These are phyloP conservation scores for Papilio protenor DNA, from an alignment of 2,888 invertebrate genomes.

Conservation along the genomic window DNA sequence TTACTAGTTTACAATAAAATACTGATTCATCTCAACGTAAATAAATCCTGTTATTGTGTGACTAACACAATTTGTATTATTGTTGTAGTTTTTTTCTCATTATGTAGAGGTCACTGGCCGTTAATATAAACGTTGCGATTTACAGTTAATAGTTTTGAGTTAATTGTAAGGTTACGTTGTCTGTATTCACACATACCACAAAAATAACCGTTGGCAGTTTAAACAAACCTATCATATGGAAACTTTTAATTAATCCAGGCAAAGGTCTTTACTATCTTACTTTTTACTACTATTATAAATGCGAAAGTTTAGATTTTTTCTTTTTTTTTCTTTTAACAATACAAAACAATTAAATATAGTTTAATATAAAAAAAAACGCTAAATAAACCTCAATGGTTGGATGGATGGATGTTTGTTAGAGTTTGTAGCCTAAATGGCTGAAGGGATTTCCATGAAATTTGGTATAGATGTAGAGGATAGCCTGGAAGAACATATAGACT, in stretches of 20 bases:
- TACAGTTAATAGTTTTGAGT: slow-evolving; percentile 19
- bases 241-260: background rate
- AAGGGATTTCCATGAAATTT: no score
- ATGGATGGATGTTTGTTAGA: no score
- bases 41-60: background rate
- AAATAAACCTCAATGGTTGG: no score
- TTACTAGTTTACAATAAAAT: background rate
- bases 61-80: background rate
- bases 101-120: slow-evolving; percentile 14
- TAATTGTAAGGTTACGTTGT: background rate
- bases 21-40: slow-evolving; percentile 2
- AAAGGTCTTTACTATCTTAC: background rate
- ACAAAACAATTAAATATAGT: no score
- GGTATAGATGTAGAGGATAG: no score
- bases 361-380: no score
- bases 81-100: slow-evolving; percentile 20
- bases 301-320: no score
- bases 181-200: background rate
- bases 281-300: background rate
- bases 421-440: no score
- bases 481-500: no score
- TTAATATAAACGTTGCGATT: slow-evolving; percentile 1
- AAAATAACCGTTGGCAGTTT: background rate
- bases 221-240: background rate
- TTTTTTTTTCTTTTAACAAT: no score